Evolutionary conservation across 2,888 invertebrate species (phyloP), one percentile per base, ranked within the genome.

Genomic region (Drosophila macrospina): DNA sequence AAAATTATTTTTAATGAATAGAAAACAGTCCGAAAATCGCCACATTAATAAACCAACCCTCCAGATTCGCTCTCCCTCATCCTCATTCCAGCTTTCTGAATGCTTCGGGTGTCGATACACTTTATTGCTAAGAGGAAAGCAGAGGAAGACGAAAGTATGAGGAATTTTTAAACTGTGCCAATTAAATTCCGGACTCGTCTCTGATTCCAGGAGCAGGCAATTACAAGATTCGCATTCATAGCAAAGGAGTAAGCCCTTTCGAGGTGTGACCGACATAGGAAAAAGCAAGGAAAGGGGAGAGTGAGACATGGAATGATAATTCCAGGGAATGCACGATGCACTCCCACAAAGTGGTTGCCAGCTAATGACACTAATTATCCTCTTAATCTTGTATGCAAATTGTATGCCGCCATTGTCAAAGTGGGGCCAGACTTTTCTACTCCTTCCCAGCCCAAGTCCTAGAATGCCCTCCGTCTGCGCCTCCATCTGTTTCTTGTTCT

Each of bases 1-100:
- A 87, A 83, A 83, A 83, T 85, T 87, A 87, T 85, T 87, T 83
- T 85, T 83, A 83, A 83, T 87, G 88, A 83, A 87, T 85, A 87
- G 88, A 83, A 83, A 83, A 83, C 80, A 87, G 80, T 69, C 77
- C 67, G 65, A 87, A 79, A 85, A 83, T 79, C 83, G 67, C 55
- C 80, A 62, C 71, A 79, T 82, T 85, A 85, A 82, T 82, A 72
- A 68, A 56, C 34, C 55, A 54, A 48, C 63, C 64, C 65, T 57
- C 42, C 15, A 13, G 32, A 47, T 37, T 56, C 41, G 26, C 34
- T 4, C n/a, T 11, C 6, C 15, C 34, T 8, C n/a, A 30, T 16
- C 8, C 24, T 20, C 30, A n/a, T 6, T 6, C 26, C 4, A 37
- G 10, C 20, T 16, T 56, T 10, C 10, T 10, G 4, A 47, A 16